Percentiles rank a stretch among this genome's conserved stretches.
Evolutionary conservation across 2,888 invertebrate genomes (phyloP).

Genomic region (Caenorhabditis sp.): DNA sequence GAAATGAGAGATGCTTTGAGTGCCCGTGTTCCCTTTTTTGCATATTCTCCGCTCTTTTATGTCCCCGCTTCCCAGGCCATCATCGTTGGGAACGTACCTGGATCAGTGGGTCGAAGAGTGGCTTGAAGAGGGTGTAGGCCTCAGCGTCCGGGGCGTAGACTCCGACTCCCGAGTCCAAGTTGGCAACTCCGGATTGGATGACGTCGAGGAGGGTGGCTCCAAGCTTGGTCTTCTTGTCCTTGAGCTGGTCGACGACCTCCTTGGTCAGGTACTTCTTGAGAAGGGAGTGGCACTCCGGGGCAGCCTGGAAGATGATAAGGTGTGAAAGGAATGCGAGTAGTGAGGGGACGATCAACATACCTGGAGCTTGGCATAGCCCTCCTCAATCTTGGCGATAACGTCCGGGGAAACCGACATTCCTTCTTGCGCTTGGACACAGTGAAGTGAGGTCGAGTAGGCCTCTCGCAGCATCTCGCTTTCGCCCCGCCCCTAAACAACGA

Average conservation of each 20-base stretch:
- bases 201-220: slow-evolving; percentile 93
- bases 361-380: slow-evolving; percentile 77
- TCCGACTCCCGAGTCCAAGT: slow-evolving; percentile 95
- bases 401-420: slow-evolving; percentile 64
- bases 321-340: neutral
- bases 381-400: slow-evolving; percentile 73
- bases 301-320: slow-evolving; percentile 65
- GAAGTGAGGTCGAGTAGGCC: slow-evolving; percentile 61
- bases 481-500: slow-evolving; percentile 53
- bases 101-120: slow-evolving; percentile 96
- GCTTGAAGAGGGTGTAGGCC: slow-evolving; percentile 91
- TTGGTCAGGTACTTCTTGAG: slow-evolving; percentile 94
- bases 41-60: too few relatives aligned
- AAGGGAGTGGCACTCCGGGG: slow-evolving; percentile 90
- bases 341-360: too few relatives aligned
- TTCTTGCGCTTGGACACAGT: slow-evolving; percentile 55
- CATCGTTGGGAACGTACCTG: slow-evolving; percentile 79
- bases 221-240: slow-evolving; percentile 93
- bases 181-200: slow-evolving; percentile 89
- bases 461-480: slow-evolving; percentile 61
- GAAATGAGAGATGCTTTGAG: neutral
- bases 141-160: slow-evolving; percentile 93
- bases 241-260: slow-evolving; percentile 89
- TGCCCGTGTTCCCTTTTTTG: neutral
- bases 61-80: neutral